A percentile compares a stretch with the other conserved stretches of the same genome.
Conservation (phyloP, 2,113 vertebrate species). For the Falco punctatus region DNA sequence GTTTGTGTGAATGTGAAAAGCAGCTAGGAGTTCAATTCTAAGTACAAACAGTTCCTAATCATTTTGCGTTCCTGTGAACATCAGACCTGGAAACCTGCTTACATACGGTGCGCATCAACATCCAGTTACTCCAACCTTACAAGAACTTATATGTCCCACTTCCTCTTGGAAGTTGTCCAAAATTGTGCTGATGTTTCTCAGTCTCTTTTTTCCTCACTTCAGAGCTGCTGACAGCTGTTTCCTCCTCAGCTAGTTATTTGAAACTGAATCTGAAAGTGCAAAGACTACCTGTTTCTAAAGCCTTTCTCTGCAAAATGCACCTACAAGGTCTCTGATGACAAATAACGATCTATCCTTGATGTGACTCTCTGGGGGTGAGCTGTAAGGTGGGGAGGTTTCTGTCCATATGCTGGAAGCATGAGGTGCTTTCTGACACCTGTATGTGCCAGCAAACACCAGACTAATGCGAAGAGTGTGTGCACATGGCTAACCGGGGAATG, state of each 20-base stretch:
- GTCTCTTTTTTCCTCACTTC: background rate
- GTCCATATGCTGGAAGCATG: background rate
- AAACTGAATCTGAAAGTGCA: background rate
- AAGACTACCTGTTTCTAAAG: background rate
- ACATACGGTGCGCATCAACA: background rate
- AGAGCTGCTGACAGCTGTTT: constrained; percentile 1
- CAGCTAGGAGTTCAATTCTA: background rate
- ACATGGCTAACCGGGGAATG: background rate
- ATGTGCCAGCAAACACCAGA: background rate
- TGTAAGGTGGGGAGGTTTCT: background rate
- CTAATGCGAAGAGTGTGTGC: background rate
- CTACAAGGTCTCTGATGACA: background rate
- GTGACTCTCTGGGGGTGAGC: background rate
- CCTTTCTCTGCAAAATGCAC: background rate
- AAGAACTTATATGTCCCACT: background rate
- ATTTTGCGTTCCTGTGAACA: background rate
- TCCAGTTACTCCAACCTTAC: background rate
- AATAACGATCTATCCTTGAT: background rate
- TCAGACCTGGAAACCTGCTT: background rate
- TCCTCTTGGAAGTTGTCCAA: background rate
- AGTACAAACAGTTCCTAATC: background rate
- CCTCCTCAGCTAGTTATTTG: background rate
- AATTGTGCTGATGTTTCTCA: background rate
- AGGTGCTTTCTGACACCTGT: background rate
- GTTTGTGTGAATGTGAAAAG: background rate